Conservation (phyloP, 1,140 invertebrate genomes). For the Ceratina calcarata region DNA sequence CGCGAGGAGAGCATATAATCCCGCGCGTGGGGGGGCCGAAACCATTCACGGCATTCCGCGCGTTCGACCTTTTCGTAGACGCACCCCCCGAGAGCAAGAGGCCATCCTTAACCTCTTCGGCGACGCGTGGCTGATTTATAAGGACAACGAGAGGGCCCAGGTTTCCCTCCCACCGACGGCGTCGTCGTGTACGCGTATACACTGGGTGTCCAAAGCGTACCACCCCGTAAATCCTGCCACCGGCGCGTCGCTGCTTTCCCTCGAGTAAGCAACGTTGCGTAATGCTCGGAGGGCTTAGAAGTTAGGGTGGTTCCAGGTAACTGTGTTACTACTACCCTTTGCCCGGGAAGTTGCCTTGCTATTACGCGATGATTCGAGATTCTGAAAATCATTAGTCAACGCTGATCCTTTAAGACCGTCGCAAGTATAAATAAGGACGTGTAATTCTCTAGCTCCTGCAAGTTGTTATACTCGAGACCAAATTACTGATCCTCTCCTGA, state of each 20-base stretch:
- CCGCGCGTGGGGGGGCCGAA: slow-evolving; percentile 6
- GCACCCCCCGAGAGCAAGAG: slow-evolving; percentile 33
- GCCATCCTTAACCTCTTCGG: slow-evolving; percentile 64
- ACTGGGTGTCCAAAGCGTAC: slow-evolving; percentile 19
- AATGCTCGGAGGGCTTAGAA: slow-evolving; percentile 7
- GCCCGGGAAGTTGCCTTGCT: neutral
- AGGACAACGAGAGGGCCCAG: slow-evolving; percentile 34
- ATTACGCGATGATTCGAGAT: neutral
- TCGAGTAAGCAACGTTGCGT: neutral
- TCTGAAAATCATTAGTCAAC: neutral
- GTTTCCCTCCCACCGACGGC: slow-evolving; percentile 31
- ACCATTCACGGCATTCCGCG: slow-evolving; percentile 29
- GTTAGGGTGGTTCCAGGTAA: slow-evolving; percentile 8
- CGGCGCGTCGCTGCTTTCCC: neutral
- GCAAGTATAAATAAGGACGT: too few relatives aligned
- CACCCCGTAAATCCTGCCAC: slow-evolving; percentile 13
- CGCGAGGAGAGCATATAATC: slow-evolving; percentile 12
- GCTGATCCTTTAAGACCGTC: neutral
- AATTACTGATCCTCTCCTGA: too few relatives aligned
- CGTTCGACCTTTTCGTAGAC: slow-evolving; percentile 64
- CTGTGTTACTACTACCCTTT: neutral
- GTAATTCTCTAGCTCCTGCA: too few relatives aligned
- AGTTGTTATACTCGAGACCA: too few relatives aligned
- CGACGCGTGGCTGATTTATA: slow-evolving; percentile 71
- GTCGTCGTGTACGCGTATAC: slow-evolving; percentile 6